A percentile compares a stretch with the other conserved stretches of the same genome.
Evolutionary conservation across 2,113 vertebrate species (phyloP).

Genomic region (Chloropsis cyanopogon): DNA sequence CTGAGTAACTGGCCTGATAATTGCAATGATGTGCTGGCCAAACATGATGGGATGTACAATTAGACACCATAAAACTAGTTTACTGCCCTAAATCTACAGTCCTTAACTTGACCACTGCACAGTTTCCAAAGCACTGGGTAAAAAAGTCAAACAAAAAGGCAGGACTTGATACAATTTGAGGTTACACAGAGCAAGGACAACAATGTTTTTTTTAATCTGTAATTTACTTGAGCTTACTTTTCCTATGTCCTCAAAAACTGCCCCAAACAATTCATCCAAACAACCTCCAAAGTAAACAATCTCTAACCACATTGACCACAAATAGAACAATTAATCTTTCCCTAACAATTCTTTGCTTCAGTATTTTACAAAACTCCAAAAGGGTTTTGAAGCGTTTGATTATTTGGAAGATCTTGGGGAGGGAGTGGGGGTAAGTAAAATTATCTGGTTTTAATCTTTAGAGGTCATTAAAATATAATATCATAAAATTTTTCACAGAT

Average conservation of each 20-base stretch:
- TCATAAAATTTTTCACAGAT: neutral
- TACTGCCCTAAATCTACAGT: neutral
- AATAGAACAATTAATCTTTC: neutral
- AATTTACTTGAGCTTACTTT: neutral
- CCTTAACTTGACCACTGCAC: neutral
- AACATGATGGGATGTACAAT: neutral
- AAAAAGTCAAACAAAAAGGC: neutral
- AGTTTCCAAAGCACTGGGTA: neutral
- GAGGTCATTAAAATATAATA: neutral
- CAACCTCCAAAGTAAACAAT: neutral
- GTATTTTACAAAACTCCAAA: neutral
- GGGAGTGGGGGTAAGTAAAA: neutral
- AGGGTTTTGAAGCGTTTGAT: neutral
- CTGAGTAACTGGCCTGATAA: neutral
- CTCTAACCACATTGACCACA: neutral
- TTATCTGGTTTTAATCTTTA: neutral
- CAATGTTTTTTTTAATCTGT: neutral
- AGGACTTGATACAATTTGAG: neutral
- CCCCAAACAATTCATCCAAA: neutral
- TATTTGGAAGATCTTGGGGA: neutral
- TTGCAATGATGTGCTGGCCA: neutral
- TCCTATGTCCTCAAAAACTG: neutral
- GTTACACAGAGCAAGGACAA: neutral
- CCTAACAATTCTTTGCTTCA: neutral
- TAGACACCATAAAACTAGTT: neutral